These are phyloP conservation scores for Halcyon leucocephala DNA, from an alignment of 2,797 vertebrate genomes.

Conservation along the genomic window DNA sequence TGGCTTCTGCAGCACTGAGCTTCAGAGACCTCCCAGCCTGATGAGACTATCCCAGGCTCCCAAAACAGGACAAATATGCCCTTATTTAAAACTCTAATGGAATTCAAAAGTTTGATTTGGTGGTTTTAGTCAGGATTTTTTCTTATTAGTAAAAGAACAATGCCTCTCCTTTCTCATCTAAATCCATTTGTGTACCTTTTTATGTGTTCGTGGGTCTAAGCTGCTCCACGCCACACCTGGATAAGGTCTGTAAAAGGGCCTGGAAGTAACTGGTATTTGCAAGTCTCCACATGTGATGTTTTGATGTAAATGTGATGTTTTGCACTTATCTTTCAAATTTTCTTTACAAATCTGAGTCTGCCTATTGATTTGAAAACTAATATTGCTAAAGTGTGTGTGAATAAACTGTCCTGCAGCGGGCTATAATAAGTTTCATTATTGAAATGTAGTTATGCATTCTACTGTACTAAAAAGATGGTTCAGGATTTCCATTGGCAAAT, in stretches of 20 bases:
- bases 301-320: neutral
- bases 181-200: neutral
- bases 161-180: neutral
- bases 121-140: neutral
- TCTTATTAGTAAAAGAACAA: neutral
- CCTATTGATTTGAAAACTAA: neutral
- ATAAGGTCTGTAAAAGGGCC: neutral
- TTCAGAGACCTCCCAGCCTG: neutral
- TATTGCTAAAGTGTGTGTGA: neutral
- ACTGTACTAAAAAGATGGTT: neutral
- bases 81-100: neutral
- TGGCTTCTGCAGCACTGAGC: neutral
- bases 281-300: too few species aligned
- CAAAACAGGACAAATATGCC: neutral
- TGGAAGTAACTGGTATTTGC: neutral
- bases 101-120: neutral
- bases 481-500: neutral
- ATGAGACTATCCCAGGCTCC: neutral
- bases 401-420: neutral
- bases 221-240: neutral
- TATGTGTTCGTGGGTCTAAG: neutral
- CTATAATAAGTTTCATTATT: neutral
- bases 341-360: neutral
- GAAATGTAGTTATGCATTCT: neutral
- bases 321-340: neutral